Percentiles rank a stretch among this genome's conserved stretches.
Evolutionary conservation across 2,113 vertebrate species (phyloP).

Genomic region (Chauna torquata): DNA sequence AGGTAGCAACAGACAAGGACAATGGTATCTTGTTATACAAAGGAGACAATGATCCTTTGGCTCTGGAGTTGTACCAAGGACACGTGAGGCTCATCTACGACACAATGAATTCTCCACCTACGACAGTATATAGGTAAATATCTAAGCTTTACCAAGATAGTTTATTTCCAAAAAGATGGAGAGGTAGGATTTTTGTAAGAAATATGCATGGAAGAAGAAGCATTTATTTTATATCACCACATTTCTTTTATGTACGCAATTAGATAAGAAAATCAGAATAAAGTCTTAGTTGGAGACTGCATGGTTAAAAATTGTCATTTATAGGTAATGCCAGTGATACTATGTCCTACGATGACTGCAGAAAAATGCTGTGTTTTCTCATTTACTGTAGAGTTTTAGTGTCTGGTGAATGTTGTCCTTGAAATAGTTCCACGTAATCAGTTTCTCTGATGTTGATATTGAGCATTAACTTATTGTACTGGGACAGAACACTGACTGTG

Average conservation of each 20-base stretch:
- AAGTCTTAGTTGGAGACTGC: not conserved
- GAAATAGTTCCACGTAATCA: not conserved
- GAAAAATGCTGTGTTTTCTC: not conserved
- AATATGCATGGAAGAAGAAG: not conserved
- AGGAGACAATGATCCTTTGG: constrained; percentile 93
- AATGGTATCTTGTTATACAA: constrained; percentile 94
- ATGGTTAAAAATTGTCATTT: not conserved
- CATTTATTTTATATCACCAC: not conserved
- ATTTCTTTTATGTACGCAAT: not conserved
- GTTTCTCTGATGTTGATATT: not conserved
- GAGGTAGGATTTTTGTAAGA: not conserved
- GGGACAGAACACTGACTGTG: not conserved
- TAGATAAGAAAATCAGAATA: not conserved
- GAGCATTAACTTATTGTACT: not conserved
- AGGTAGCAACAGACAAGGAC: constrained; percentile 97
- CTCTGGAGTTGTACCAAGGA: constrained; percentile 95
- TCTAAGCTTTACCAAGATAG: not conserved
- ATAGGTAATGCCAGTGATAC: not conserved
- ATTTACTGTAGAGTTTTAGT: not conserved
- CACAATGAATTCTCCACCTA: constrained; percentile 89
- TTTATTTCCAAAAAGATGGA: not conserved
- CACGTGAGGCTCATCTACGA: constrained; percentile 94
- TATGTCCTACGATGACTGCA: not conserved
- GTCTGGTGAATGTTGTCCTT: not conserved
- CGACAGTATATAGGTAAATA: constrained; percentile 92